Evolutionary conservation across 2,888 invertebrate species (phyloP), one percentile per base, ranked within the genome.

Genomic region (Willowsia nigromaculata): DNA sequence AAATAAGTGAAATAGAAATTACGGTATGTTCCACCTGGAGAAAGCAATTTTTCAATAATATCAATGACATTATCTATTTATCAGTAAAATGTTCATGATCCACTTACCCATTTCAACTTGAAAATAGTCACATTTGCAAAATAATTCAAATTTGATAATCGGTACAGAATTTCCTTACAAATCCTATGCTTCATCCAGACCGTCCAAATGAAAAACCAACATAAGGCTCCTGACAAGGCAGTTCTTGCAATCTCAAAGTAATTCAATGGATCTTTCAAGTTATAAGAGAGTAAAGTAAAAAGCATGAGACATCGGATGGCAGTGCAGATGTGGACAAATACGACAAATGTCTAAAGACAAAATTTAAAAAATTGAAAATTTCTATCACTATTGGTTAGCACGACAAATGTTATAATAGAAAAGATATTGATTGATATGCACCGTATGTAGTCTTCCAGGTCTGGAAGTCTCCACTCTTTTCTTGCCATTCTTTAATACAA

Each of bases 191-290:
- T 74, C 74, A 76, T 85, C 85, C 85, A 85, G 25, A 85, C 11
- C 9, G 30, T 59, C 74, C 74, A 85, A 0, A 85, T 22, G 27
- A 85, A 85, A 43, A 59, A 76, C 59, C 50, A 37, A 13, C 85
- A 85, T 1, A 68, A 27, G 27, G 76, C 6, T 27, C 43, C 37
- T 0, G 85, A 85, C 13, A 85, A 43, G 7, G 27, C 40, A 7
- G 56, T 85, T 25, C 74, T 56, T 27, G 85, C 85, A 18, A 85
- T 40, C 56, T 37, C 50, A 56, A 85, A 85, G 47, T 85, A 85
- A 59, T 85, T 85, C 40, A 85, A 9, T 9, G 85, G 85, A 43
- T 85, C 76, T 25, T 76, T 85, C 22, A 85, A 27, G 25, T 85
- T 22, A 43, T 74, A 85, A 1, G 74, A 76, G 27, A 85, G 76